Conservation (phyloP, 1,140 invertebrate species). For the Hylaeus anthracinus region DNA sequence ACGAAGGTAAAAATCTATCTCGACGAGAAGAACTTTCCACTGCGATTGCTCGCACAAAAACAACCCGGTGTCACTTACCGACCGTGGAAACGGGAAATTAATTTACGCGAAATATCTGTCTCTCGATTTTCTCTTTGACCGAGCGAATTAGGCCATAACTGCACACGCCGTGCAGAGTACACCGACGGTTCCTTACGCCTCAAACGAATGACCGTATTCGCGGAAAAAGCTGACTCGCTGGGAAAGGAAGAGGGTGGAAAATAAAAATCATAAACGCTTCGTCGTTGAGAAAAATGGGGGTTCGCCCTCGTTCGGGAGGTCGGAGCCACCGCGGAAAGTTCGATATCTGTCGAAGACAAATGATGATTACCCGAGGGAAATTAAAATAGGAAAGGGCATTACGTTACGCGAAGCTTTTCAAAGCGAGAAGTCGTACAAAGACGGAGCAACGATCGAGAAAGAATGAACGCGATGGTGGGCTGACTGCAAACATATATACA, state of each 20-base stretch:
- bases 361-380: conserved; percentile 47
- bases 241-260: neutral
- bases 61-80: neutral
- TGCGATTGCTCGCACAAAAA: neutral
- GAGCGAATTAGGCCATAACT: neutral
- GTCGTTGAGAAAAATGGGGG: conserved; percentile 10
- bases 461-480: too few relatives aligned
- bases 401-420: neutral
- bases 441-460: too few relatives aligned
- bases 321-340: conserved; percentile 11
- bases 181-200: neutral
- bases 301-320: neutral
- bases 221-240: neutral
- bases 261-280: conserved; percentile 19
- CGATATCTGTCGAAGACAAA: conserved; percentile 32
- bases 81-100: neutral
- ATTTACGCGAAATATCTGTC: neutral
- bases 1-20: conserved; percentile 29
- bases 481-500: too few relatives aligned
- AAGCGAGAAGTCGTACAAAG: neutral
- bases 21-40: neutral
- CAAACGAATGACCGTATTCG: neutral
- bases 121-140: neutral
- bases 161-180: too few relatives aligned
- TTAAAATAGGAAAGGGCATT: conserved; percentile 30